Evolutionary conservation across 2,888 invertebrate genomes (phyloP), one percentile per base, ranked within the genome.

Genomic region (Linyphia triangularis): DNA sequence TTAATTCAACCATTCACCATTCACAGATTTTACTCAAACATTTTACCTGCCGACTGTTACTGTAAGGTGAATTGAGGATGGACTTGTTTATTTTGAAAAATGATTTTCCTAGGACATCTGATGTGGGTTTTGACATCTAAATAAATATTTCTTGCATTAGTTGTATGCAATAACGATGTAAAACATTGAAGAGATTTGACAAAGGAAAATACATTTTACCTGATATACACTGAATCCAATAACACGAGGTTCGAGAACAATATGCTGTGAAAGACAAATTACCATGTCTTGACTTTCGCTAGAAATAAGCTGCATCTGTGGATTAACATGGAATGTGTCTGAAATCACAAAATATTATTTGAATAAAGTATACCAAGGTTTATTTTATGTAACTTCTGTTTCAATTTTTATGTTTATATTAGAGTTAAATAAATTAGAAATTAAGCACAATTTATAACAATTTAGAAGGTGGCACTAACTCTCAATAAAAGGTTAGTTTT

Each of bases 261-360:
- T 96, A 93, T 97, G 97, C 92, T 97, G 97, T 92, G 96, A 96
- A 13, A 98, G 93, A 0, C 97, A 97, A 75, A 98, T 95, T 16
- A 97, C 95, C 0, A 97, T 95, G 93, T 96, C 96, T 92, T 96
- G 96, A 93, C 95, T 95, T 92, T 97, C 97, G 2, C 82, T 67
- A 37, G 97, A 93, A 67, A 95, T 94, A 69, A 98, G 92, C 91
- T 97, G 95, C 59, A 98, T 94, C 93, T 98, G 97, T 0, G 98
- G 98, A 93, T 98, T 98, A 92, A 97, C 96, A 93, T 97, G 97
- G 92, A 98, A 97, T 59, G 97, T 97, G 92, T 97, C 96, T 95
- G 93, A 10, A 92, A 92, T 4, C 2, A 19, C 43, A 70, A 67
- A 40, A 33, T 1, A 43, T 16, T 30, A n/a, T 1, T 26, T 24